Evolutionary conservation across 2,113 vertebrate species (phyloP).

Genomic region (Alligator sinensis): DNA sequence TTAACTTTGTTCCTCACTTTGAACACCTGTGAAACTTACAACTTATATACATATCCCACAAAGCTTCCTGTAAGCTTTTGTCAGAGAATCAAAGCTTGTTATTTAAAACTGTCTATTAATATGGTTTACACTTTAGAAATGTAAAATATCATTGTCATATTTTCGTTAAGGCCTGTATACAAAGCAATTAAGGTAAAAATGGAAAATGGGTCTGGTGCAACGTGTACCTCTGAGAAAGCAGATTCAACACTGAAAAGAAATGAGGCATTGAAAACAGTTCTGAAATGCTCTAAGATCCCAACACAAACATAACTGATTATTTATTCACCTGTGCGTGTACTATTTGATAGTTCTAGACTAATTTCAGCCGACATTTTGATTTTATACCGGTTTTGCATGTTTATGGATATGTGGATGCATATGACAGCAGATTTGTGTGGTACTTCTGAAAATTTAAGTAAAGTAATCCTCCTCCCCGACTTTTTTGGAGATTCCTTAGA

Average conservation of each 20-base stretch:
- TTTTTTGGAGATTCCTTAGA: background rate
- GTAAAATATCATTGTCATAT: background rate
- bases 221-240: rapidly evolving
- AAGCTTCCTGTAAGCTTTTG: background rate
- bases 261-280: background rate
- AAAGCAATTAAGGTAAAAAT: background rate
- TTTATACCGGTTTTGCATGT: background rate
- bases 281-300: no score
- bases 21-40: background rate
- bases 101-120: background rate
- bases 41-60: background rate
- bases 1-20: background rate
- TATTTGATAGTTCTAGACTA: background rate
- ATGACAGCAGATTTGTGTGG: background rate
- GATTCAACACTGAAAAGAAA: background rate
- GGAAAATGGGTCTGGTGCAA: background rate
- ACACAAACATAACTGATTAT: no score
- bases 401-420: background rate
- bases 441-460: background rate
- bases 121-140: background rate
- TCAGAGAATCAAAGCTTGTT: no score
- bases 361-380: no score
- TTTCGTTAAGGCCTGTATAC: background rate
- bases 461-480: background rate
- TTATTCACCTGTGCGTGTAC: no score